A percentile compares a stretch with the other conserved stretches of the same genome.
Conservation (phyloP, 2,888 invertebrate genomes). For the Chalcis sispes region DNA sequence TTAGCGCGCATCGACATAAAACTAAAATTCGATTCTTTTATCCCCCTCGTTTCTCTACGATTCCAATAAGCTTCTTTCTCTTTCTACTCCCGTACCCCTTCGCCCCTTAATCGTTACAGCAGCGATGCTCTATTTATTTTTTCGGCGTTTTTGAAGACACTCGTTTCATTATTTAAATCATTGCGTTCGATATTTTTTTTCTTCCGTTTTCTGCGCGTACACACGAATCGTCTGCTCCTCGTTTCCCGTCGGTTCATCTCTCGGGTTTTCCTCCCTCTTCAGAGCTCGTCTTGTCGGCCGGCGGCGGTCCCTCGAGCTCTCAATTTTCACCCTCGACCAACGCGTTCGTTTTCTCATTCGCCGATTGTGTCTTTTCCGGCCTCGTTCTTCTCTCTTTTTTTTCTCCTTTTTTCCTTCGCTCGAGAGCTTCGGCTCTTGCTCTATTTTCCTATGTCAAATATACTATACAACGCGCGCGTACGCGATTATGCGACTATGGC, state of each 20-base stretch:
- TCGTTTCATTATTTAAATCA: too few relatives aligned
- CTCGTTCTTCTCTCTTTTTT: slow-evolving; percentile 12
- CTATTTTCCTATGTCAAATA: too few relatives aligned
- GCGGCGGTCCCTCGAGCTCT: slow-evolving; percentile 23
- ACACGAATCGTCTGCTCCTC: neutral
- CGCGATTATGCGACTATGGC: too few relatives aligned
- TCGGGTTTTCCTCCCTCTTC: neutral
- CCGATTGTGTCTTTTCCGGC: neutral
- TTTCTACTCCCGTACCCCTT: too few relatives aligned
- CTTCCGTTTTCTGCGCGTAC: neutral
- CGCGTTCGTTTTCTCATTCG: neutral
- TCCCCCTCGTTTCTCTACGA: neutral
- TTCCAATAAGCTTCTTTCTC: neutral
- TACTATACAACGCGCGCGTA: too few relatives aligned
- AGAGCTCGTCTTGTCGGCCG: neutral
- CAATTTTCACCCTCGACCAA: slow-evolving; percentile 36
- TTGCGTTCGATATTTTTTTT: slow-evolving; percentile 27
- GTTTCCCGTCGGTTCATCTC: neutral
- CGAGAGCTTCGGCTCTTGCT: too few relatives aligned
- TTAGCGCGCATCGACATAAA: too few relatives aligned
- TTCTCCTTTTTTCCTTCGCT: neutral
- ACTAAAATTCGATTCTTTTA: neutral
- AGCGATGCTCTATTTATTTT: too few relatives aligned
- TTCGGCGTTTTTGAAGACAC: too few relatives aligned
- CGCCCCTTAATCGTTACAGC: too few relatives aligned